These are phyloP conservation scores for Sylvia atricapilla DNA, from an alignment of 2,113 vertebrate species.

Conservation along the genomic window DNA sequence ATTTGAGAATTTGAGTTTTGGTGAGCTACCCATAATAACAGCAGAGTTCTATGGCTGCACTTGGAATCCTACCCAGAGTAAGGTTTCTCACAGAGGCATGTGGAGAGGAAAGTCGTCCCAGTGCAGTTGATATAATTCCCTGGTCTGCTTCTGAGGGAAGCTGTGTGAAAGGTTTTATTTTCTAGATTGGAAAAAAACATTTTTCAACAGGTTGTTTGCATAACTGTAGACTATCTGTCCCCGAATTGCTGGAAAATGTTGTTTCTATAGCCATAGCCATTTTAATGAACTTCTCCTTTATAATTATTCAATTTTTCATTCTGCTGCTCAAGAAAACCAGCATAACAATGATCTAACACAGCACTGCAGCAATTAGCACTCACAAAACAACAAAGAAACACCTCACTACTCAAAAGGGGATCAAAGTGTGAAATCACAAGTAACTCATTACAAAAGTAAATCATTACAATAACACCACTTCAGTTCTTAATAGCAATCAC, in stretches of 20 bases:
- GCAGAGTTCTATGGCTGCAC: background rate
- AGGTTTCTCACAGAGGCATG: background rate
- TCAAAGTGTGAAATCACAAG: conserved; percentile 37
- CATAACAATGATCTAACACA: background rate
- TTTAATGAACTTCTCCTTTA: conserved; percentile 7
- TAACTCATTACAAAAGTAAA: background rate
- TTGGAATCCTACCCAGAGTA: background rate
- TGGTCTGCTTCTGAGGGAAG: background rate
- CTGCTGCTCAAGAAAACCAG: conserved; percentile 6
- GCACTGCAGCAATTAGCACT: conserved; percentile 32
- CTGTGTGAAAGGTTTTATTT: background rate
- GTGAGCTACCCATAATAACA: background rate
- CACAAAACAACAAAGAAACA: conserved; percentile 26
- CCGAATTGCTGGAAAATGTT: background rate
- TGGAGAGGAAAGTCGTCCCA: background rate
- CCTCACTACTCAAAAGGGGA: conserved; percentile 12
- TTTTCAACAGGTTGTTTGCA: background rate
- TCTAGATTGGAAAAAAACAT: background rate
- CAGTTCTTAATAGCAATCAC: background rate
- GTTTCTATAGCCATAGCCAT: background rate
- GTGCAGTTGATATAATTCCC: background rate
- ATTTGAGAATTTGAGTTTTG: background rate
- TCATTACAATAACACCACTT: background rate
- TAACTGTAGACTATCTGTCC: background rate
- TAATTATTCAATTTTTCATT: conserved; percentile 31